A percentile compares a stretch with the other conserved stretches of the same genome.
phyloP scores from a whole-genome alignment of 2,888 invertebrate species.

The Eilema depressum region DNA sequence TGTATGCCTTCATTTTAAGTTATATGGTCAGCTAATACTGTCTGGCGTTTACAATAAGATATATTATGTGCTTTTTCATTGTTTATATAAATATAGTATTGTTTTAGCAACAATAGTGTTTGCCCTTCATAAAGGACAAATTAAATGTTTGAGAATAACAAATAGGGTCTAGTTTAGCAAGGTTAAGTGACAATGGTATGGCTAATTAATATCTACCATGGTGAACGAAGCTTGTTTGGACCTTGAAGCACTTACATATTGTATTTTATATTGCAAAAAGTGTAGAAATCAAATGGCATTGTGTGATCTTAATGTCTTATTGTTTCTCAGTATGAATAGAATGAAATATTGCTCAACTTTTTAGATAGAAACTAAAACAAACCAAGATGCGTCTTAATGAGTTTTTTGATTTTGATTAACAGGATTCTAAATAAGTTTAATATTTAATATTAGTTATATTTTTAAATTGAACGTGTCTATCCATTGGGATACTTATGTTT shows the following conservation, averaged over 20 bases:
- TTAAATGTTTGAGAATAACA: slow-evolving; percentile 63
- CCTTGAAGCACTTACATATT: slow-evolving; percentile 41
- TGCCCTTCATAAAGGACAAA: slow-evolving; percentile 59
- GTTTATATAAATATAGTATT: slow-evolving; percentile 51
- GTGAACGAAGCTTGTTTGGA: slow-evolving; percentile 37
- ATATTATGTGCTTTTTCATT: slow-evolving; percentile 41
- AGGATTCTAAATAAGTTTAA: neutral
- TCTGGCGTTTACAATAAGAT: slow-evolving; percentile 25
- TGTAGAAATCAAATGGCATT: slow-evolving; percentile 28
- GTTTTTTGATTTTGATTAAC: neutral
- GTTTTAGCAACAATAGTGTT: slow-evolving; percentile 57
- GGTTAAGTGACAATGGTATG: slow-evolving; percentile 70
- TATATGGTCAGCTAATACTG: slow-evolving; percentile 14
- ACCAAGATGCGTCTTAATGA: neutral
- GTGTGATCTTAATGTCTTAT: slow-evolving; percentile 14
- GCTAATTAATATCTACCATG: slow-evolving; percentile 64
- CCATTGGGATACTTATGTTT: neutral
- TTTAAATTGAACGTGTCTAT: neutral
- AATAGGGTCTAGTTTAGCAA: slow-evolving; percentile 62
- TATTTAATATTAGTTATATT: neutral
- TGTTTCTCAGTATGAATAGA: slow-evolving; percentile 12
- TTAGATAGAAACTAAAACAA: neutral
- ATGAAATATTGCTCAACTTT: slow-evolving; percentile 14
- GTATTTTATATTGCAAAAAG: slow-evolving; percentile 33
- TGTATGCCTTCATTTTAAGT: neutral